Evolutionary conservation across 1,140 invertebrate species (phyloP).

Genomic region (Homarus americanus): DNA sequence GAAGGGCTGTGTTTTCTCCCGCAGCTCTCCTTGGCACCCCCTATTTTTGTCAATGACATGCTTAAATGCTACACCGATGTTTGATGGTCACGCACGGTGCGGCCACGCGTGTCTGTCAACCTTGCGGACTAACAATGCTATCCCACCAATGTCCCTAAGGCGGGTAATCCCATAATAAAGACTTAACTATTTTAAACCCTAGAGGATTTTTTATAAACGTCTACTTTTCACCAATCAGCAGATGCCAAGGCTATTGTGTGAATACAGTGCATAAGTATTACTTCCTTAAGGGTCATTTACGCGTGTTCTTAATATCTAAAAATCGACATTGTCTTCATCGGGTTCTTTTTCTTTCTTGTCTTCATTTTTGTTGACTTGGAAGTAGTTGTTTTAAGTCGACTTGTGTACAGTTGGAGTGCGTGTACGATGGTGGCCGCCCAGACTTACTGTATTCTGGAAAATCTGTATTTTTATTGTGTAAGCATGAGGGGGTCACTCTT

Average conservation of each 20-base stretch:
- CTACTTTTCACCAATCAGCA: neutral
- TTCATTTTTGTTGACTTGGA: neutral
- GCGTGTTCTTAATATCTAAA: neutral
- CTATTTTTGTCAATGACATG: conserved; percentile 54
- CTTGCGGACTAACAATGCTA: neutral
- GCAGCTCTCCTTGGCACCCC: neutral
- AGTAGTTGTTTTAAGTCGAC: too few species aligned
- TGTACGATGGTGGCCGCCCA: too few species aligned
- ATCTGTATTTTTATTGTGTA: too few species aligned
- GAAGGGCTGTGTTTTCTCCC: neutral
- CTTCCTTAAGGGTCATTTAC: neutral
- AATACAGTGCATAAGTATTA: conserved; percentile 8
- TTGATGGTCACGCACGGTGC: conserved; percentile 32
- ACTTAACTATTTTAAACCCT: neutral
- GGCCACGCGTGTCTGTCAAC: neutral
- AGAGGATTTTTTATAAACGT: neutral
- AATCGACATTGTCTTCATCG: conserved; percentile 25
- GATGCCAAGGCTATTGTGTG: neutral
- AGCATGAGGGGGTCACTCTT: neutral
- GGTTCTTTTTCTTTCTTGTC: neutral
- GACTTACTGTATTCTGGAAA: too few species aligned
- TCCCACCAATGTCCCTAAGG: conserved; percentile 4
- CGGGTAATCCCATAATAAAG: neutral
- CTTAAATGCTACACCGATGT: conserved; percentile 57
- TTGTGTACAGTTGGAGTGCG: too few species aligned